phyloP scores from a whole-genome alignment of 2,888 invertebrate species.

The Cataglyphis altisquamis region DNA sequence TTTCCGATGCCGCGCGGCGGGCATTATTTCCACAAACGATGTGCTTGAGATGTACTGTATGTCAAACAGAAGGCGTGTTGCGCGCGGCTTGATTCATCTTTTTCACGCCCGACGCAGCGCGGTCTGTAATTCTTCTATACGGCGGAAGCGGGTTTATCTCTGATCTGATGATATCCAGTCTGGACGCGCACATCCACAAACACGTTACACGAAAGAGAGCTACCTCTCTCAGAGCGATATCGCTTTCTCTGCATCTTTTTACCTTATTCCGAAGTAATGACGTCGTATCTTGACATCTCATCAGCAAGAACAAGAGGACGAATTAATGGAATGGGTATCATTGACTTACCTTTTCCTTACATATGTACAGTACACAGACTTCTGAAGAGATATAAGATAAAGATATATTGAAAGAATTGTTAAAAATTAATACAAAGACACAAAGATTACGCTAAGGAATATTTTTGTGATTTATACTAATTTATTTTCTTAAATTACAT shows the following conservation, averaged over 20 bases:
- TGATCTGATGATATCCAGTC: constrained; percentile 42
- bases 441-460: not conserved
- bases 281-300: constrained; percentile 38
- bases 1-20: constrained; percentile 53
- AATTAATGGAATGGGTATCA: constrained; percentile 42
- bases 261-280: constrained; percentile 37
- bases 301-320: constrained; percentile 37
- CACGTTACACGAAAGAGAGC: constrained; percentile 8
- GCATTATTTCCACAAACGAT: constrained; percentile 68
- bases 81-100: constrained; percentile 63
- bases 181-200: constrained; percentile 14
- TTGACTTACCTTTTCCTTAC: not conserved
- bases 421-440: not conserved
- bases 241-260: constrained; percentile 29
- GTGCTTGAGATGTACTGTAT: constrained; percentile 59
- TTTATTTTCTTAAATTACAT: no score
- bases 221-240: constrained; percentile 8
- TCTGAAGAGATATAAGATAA: not conserved
- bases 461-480: not conserved
- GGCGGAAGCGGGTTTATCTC: constrained; percentile 65
- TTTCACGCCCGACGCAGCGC: constrained; percentile 62
- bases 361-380: not conserved
- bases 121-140: constrained; percentile 60
- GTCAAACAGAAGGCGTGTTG: constrained; percentile 58
- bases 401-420: not conserved